Evolutionary conservation across 2,113 vertebrate genomes (phyloP).

Genomic region (Pituophis catenifer): DNA sequence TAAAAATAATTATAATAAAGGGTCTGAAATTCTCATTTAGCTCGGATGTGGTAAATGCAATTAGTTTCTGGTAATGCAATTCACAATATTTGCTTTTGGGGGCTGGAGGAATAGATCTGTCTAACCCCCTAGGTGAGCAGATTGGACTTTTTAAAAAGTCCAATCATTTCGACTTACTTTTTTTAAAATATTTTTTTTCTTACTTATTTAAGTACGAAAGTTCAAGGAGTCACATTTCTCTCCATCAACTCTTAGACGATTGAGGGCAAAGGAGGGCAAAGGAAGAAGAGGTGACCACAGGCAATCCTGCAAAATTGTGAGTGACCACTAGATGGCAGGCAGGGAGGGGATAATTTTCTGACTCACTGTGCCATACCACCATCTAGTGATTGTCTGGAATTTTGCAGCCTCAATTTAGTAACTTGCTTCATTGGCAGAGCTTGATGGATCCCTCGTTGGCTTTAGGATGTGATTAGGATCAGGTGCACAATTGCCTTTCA

Average conservation of each 20-base stretch:
- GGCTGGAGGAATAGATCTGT: not conserved
- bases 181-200: too few species aligned
- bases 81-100: not conserved
- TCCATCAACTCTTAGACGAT: not conserved
- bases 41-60: not conserved
- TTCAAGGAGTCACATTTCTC: not conserved
- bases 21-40: not conserved
- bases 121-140: not conserved
- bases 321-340: not conserved
- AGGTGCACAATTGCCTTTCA: not conserved
- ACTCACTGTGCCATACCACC: not conserved
- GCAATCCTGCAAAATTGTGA: not conserved
- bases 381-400: not conserved
- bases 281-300: not conserved
- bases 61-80: not conserved
- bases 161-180: not conserved
- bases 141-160: not conserved
- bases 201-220: not conserved
- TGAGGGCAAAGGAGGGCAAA: not conserved
- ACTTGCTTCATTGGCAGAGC: not conserved
- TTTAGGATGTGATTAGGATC: not conserved
- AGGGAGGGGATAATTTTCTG: not conserved
- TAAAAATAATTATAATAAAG: not conserved
- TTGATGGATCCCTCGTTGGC: not conserved
- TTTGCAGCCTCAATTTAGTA: not conserved